Evolutionary conservation across 2,888 invertebrate species (phyloP).

Genomic region (Orthonychiurus folsomi): DNA sequence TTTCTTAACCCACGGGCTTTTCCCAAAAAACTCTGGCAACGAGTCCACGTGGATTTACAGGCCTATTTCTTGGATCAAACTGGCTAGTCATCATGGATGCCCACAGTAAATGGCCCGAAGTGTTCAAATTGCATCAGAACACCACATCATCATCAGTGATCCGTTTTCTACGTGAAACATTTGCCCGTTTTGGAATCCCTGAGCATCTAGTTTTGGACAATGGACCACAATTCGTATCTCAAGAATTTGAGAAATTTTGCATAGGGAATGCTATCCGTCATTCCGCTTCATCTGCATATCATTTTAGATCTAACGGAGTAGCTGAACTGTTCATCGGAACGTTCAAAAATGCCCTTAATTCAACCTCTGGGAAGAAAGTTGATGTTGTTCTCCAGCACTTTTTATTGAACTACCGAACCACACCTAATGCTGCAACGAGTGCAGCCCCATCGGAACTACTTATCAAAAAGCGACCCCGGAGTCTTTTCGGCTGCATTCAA

Average conservation of each 20-base stretch:
- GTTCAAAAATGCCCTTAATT: slow-evolving; percentile 11
- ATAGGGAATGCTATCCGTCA: slow-evolving; percentile 15
- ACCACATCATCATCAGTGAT: slow-evolving; percentile 15
- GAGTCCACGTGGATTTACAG: slow-evolving; percentile 7
- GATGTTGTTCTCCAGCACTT: not conserved
- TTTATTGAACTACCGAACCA: slow-evolving; percentile 16
- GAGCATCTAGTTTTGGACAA: slow-evolving; percentile 22
- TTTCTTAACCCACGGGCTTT: slow-evolving; percentile 6
- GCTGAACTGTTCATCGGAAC: slow-evolving; percentile 21
- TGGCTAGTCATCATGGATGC: slow-evolving; percentile 26
- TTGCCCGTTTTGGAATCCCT: slow-evolving; percentile 18
- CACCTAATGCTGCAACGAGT: slow-evolving; percentile 19
- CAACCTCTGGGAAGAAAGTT: too few relatives aligned
- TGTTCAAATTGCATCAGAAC: slow-evolving; percentile 11
- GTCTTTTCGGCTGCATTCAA: slow-evolving; percentile 10
- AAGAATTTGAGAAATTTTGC: slow-evolving; percentile 18
- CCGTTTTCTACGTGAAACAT: slow-evolving; percentile 7
- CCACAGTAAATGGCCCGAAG: slow-evolving; percentile 27
- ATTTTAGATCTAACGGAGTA: slow-evolving; percentile 19
- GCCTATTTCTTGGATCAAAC: slow-evolving; percentile 19
- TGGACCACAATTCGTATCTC: slow-evolving; percentile 16
- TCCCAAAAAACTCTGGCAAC: slow-evolving; percentile 5
- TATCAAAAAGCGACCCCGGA: slow-evolving; percentile 7
- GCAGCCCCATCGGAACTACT: slow-evolving; percentile 17
- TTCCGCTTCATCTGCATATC: slow-evolving; percentile 15